Evolutionary conservation across 2,888 invertebrate genomes (phyloP).

Genomic region (Biston betularia): DNA sequence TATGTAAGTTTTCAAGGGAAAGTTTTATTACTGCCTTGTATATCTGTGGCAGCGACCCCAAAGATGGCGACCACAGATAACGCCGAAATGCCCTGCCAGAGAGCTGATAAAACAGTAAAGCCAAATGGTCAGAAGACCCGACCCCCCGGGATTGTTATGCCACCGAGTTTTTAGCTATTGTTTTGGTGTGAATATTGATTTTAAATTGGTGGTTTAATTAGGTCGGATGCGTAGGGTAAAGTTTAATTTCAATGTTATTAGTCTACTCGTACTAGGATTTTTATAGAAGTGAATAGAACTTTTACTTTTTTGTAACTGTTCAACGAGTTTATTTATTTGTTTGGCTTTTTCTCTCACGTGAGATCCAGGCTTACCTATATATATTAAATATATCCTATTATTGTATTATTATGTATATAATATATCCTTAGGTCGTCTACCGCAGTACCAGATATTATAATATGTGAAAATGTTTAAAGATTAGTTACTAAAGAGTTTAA

Average conservation of each 20-base stretch:
- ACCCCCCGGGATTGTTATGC: conserved; percentile 35
- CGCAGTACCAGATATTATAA: no score
- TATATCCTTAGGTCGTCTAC: no score
- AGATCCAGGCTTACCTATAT: no score
- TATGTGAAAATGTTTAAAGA: no score
- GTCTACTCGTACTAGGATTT: not conserved
- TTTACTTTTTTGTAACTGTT: no score
- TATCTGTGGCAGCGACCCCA: conserved; percentile 55
- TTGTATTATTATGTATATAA: no score
- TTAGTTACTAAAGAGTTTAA: no score
- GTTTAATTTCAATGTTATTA: not conserved
- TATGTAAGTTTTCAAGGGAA: not conserved
- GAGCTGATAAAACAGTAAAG: conserved; percentile 74
- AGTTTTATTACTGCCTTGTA: conserved; percentile 35
- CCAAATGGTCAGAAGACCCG: conserved; percentile 67
- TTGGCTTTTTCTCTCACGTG: no score
- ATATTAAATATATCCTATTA: no score
- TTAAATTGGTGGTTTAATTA: conserved; percentile 34
- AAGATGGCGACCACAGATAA: conserved; percentile 78
- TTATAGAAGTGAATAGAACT: not conserved
- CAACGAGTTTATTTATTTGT: no score
- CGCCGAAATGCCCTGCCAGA: conserved; percentile 72
- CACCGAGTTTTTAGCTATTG: conserved; percentile 32
- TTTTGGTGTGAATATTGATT: conserved; percentile 33
- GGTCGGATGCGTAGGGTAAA: not conserved